Percentiles rank a stretch among this genome's conserved stretches.
These are phyloP conservation scores for Squalus acanthias DNA, from an alignment of 2,797 vertebrate species.

Conservation along the genomic window DNA sequence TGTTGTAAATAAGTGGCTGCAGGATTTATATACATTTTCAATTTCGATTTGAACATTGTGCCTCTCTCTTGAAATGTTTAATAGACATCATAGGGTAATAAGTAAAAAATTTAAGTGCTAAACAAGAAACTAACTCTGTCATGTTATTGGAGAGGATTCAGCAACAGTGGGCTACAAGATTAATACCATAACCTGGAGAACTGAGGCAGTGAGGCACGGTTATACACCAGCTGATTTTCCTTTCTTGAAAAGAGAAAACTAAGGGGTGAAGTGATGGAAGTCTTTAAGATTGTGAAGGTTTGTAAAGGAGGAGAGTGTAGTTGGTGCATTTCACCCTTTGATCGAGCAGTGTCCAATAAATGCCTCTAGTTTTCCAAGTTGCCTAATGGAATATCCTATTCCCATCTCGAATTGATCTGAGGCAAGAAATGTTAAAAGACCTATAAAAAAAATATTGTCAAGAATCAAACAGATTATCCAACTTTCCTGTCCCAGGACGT, in stretches of 20 bases:
- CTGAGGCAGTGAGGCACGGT: not conserved
- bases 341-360: not conserved
- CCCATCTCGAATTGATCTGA: not conserved
- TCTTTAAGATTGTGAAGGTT: not conserved
- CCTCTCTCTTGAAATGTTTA: not conserved
- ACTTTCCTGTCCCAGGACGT: not conserved
- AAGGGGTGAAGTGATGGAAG: not conserved
- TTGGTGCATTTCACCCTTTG: not conserved
- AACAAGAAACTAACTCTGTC: not conserved
- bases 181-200: not conserved
- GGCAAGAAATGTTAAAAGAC: not conserved
- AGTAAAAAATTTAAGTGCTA: not conserved
- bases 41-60: not conserved
- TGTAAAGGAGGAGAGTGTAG: not conserved
- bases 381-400: not conserved
- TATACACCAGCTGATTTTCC: not conserved
- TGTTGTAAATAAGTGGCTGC: too few relatives aligned
- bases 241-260: not conserved
- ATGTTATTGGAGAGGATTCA: not conserved
- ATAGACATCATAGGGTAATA: not conserved
- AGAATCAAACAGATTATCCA: not conserved
- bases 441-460: not conserved
- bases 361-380: not conserved
- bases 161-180: not conserved
- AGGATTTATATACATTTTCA: not conserved